A percentile compares a stretch with the other conserved stretches of the same genome.
These are phyloP conservation scores for Reticulitermes lucifugus DNA, from an alignment of 2,888 invertebrate genomes.

Conservation along the genomic window DNA sequence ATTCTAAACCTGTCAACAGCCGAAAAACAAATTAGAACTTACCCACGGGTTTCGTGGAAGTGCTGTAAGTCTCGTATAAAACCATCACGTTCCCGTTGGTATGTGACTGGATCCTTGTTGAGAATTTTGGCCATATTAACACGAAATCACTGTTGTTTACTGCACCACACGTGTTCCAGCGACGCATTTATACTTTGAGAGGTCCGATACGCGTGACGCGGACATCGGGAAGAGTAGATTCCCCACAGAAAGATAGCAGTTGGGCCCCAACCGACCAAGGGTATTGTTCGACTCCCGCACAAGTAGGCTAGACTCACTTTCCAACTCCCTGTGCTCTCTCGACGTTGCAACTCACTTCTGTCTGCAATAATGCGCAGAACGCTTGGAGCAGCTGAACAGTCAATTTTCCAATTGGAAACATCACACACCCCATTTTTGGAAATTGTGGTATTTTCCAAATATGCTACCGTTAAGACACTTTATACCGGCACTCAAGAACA, in stretches of 20 bases:
- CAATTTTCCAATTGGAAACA: not conserved
- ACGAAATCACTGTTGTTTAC: constrained; percentile 57
- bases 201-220: constrained; percentile 57
- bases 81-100: constrained; percentile 80
- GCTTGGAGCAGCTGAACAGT: constrained; percentile 23
- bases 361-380: constrained; percentile 65
- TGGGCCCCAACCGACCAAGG: constrained; percentile 60
- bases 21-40: constrained; percentile 62
- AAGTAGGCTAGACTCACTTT: constrained; percentile 61
- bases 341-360: constrained; percentile 63
- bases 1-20: constrained; percentile 20
- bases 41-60: constrained; percentile 94
- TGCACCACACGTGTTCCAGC: constrained; percentile 63
- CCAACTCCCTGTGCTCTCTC: constrained; percentile 67
- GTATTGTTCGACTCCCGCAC: constrained; percentile 64
- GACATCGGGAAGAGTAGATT: constrained; percentile 54
- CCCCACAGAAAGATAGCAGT: constrained; percentile 60
- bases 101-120: constrained; percentile 78
- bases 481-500: constrained; percentile 2
- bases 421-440: constrained; percentile 32
- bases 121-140: constrained; percentile 72
- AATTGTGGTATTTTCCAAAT: constrained; percentile 11
- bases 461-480: not conserved
- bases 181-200: constrained; percentile 61
- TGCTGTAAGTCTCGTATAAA: constrained; percentile 88